Percentiles rank a stretch among this genome's conserved stretches.
Evolutionary conservation across 2,113 vertebrate genomes (phyloP).

Genomic region (Solea senegalensis): DNA sequence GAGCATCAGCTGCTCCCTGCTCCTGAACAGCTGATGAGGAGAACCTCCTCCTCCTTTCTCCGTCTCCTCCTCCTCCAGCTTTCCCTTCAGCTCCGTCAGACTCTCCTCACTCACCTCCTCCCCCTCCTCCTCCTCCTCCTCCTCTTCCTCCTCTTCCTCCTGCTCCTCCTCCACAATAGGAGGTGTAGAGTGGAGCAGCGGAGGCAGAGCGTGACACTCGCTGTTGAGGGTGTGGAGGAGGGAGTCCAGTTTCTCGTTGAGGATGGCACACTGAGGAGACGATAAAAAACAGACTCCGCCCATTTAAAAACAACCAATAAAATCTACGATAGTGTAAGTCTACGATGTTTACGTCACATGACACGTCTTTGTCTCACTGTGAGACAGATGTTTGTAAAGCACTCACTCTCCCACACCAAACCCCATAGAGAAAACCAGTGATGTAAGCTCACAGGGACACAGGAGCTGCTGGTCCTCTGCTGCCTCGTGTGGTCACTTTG

Average conservation of each 20-base stretch:
- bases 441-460: too few species aligned
- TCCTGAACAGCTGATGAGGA: conserved; percentile 84
- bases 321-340: too few species aligned
- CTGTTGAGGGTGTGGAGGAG: conserved; percentile 91
- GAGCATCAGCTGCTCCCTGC: conserved; percentile 91
- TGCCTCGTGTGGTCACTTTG: too few species aligned
- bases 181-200: conserved; percentile 77
- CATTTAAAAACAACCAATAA: too few species aligned
- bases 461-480: too few species aligned
- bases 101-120: conserved; percentile 91
- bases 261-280: conserved; percentile 85
- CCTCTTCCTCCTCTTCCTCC: conserved; percentile 82
- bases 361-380: too few species aligned
- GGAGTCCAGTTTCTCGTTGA: conserved; percentile 95
- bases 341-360: too few species aligned
- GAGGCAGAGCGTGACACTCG: conserved; percentile 81
- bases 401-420: too few species aligned
- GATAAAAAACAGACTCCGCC: not conserved
- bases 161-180: conserved; percentile 90
- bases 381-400: too few species aligned
- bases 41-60: conserved; percentile 77
- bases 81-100: conserved; percentile 89
- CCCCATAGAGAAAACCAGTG: too few species aligned
- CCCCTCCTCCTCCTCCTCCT: conserved; percentile 78
- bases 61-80: conserved; percentile 82